These are phyloP conservation scores for Zygogramma bicolorata DNA, from an alignment of 2,888 invertebrate species.

Conservation along the genomic window DNA sequence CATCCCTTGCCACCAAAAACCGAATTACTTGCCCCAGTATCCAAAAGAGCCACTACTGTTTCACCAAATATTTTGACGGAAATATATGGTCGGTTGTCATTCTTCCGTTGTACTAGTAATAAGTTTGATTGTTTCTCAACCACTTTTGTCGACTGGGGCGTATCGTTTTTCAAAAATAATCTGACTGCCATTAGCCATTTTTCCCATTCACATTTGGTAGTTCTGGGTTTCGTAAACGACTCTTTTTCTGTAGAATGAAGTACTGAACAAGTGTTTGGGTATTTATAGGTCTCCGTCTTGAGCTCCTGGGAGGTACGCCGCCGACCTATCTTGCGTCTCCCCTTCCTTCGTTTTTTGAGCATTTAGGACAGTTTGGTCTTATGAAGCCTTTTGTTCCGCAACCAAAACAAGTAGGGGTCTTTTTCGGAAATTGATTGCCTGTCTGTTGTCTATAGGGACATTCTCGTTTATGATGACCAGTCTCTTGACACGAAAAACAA, in stretches of 20 bases:
- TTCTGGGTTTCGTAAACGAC: background rate
- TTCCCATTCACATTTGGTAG: background rate
- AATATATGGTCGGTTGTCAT: background rate
- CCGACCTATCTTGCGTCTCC: background rate
- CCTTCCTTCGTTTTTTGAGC: slow-evolving; percentile 7
- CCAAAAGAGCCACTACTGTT: background rate
- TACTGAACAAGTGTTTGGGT: background rate
- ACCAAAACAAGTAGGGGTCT: slow-evolving; percentile 2
- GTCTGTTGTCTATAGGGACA: background rate
- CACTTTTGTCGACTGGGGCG: background rate
- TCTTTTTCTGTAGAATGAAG: background rate
- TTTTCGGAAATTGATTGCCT: background rate
- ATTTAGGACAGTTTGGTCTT: slow-evolving; percentile 9
- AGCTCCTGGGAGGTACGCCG: background rate
- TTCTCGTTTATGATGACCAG: background rate
- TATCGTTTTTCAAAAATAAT: background rate
- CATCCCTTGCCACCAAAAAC: no score
- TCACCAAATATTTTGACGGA: background rate
- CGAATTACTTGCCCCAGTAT: slow-evolving; percentile 13
- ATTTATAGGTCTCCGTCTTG: background rate
- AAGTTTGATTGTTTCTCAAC: background rate
- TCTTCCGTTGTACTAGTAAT: background rate
- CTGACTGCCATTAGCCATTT: background rate
- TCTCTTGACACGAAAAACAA: background rate
- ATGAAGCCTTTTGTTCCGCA: slow-evolving; percentile 6